Evolutionary conservation across 1,140 invertebrate species (phyloP), one percentile per base, ranked within the genome.

Genomic region (Antheraea pernyi): DNA sequence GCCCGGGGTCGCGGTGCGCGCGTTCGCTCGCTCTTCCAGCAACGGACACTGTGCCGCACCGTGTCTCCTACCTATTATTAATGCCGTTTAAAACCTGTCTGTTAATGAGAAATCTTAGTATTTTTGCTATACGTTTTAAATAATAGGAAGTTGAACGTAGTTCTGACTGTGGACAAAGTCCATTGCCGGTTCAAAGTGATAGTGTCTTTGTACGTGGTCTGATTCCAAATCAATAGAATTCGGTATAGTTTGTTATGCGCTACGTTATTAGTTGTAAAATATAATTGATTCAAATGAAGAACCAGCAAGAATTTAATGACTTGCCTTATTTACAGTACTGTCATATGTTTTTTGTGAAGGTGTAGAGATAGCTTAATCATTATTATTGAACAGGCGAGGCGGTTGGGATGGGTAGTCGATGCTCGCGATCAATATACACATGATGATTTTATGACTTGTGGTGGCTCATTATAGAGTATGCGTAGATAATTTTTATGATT

Each of bases 1-100:
- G 58, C 37, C 36, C 69, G 69, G 72, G 68, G 69, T 67, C 75
- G 75, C 66, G 19, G 53, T 39, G 59, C 36, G 10, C 60, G 60
- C 65, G 71, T 18, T 46, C 53, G 39, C 39, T 48, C 59, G 37
- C n/a, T 19, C 3, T 42, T 46, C 11, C 63, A 65, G 30, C 63
- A 13, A n/a, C 36, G 36, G 63, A 30, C 68, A 70, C 58, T 13
- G 65, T 61, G 69, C 16, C 68, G 60, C 60, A 13, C 19, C 7
- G 30, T 19, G 48, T 19, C 60, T 53, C 46, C 5, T 11, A 53
- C 46, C 46, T 53, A 53, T 13, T 1, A 53, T 16, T 53, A 53
- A 53, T 1, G 13, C 46, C 46, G 46, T 53, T 53, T 16, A 53
- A 53, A 53, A 53, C 46, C 46, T 16, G 46, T 53, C 0, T 16